Percentiles rank a stretch among this genome's conserved stretches.
phyloP scores from a whole-genome alignment of 2,113 vertebrate genomes.

The Sturnira hondurensis region DNA sequence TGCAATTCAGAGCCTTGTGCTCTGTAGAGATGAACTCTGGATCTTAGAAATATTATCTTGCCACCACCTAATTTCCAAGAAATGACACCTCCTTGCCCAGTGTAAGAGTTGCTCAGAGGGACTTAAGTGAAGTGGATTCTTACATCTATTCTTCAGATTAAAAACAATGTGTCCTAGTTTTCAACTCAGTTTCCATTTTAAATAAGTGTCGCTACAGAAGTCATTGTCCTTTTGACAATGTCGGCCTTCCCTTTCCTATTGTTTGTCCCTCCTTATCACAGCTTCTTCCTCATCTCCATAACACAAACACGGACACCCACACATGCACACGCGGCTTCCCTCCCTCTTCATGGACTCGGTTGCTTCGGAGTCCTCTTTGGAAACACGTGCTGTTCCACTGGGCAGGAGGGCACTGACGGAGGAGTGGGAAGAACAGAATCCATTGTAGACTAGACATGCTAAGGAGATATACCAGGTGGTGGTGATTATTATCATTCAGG shows the following conservation, averaged over 20 bases:
- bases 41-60: neutral
- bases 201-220: neutral
- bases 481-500: too few relatives aligned
- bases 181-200: neutral
- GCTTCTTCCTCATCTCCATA: neutral
- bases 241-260: neutral
- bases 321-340: neutral
- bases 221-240: neutral
- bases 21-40: neutral
- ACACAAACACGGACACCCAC: neutral
- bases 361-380: neutral
- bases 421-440: neutral
- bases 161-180: neutral
- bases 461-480: neutral
- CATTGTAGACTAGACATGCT: fast-evolving
- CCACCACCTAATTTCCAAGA: neutral
- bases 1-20: neutral
- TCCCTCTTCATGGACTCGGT: neutral
- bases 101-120: neutral
- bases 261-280: fast-evolving
- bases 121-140: neutral
- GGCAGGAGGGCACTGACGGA: neutral
- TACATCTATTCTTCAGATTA: neutral
- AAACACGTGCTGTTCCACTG: neutral
- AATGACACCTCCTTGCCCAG: neutral